phyloP scores from a whole-genome alignment of 2,888 invertebrate species.

The Metellina segmentata region DNA sequence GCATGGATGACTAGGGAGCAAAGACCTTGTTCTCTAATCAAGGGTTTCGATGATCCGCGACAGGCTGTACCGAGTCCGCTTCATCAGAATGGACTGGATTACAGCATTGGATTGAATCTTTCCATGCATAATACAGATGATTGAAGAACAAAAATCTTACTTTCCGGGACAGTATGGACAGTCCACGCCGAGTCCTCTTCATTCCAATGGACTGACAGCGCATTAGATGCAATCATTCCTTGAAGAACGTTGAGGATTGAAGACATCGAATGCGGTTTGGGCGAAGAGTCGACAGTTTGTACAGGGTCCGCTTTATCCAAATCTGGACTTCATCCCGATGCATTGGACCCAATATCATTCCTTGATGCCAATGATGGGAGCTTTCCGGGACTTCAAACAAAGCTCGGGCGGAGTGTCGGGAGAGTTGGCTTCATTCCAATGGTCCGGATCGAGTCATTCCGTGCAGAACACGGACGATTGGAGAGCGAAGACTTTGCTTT shows the following conservation, averaged over 20 bases:
- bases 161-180: conserved; percentile 53
- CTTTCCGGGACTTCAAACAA: conserved; percentile 65
- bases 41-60: conserved; percentile 75
- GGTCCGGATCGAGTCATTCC: conserved; percentile 66
- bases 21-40: conserved; percentile 71
- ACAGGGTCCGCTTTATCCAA: conserved; percentile 71
- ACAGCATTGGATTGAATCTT: conserved; percentile 14
- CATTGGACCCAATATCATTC: no score
- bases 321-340: conserved; percentile 14
- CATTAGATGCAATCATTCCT: conserved; percentile 65
- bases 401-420: conserved; percentile 74
- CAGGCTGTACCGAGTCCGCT: conserved; percentile 69
- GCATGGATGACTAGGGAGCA: conserved; percentile 77
- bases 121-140: conserved; percentile 77
- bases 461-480: conserved; percentile 77
- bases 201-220: no score
- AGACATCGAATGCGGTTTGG: conserved; percentile 57
- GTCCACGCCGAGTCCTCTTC: no score
- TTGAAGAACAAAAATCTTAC: conserved; percentile 75
- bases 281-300: conserved; percentile 76
- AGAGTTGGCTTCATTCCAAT: conserved; percentile 74
- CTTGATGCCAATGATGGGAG: no score
- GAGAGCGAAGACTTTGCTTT: conserved; percentile 74
- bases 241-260: conserved; percentile 77
- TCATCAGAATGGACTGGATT: conserved; percentile 64